Percentiles rank a stretch among this genome's conserved stretches.
phyloP scores from a whole-genome alignment of 2,113 vertebrate species.

The Petroica traversi region DNA sequence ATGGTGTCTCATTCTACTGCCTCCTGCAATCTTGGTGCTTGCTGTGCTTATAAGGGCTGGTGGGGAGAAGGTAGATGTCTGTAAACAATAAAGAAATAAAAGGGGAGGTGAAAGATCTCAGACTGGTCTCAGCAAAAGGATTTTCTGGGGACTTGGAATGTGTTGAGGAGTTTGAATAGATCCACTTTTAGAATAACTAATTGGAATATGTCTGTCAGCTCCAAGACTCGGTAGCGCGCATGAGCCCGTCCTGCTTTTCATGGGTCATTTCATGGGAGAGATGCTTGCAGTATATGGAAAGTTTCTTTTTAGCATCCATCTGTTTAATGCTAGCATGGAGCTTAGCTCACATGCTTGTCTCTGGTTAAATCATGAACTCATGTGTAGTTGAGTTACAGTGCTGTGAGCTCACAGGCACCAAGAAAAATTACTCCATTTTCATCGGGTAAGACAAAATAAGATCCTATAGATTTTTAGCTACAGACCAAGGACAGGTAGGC shows the following conservation, averaged over 20 bases:
- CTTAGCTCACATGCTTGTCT: background rate
- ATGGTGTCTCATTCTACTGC: slow-evolving; percentile 32
- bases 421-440: background rate
- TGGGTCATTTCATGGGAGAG: slow-evolving; percentile 3
- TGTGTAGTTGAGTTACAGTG: background rate
- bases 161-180: background rate
- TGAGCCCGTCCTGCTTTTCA: background rate
- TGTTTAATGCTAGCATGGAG: background rate
- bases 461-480: background rate
- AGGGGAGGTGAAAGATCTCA: background rate
- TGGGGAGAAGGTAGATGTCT: background rate
- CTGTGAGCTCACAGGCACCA: background rate
- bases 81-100: slow-evolving; percentile 28
- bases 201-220: background rate
- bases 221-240: fast-evolving
- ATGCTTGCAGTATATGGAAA: background rate
- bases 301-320: slow-evolving; percentile 15
- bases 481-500: background rate
- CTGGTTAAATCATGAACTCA: background rate
- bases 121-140: background rate
- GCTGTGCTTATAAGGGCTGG: background rate
- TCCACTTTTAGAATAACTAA: background rate
- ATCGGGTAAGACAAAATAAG: background rate
- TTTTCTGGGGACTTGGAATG: background rate
- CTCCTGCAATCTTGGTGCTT: background rate